A percentile compares a stretch with the other conserved stretches of the same genome.
Evolutionary conservation across 2,113 vertebrate species (phyloP).

Genomic region (Poecile atricapillus): DNA sequence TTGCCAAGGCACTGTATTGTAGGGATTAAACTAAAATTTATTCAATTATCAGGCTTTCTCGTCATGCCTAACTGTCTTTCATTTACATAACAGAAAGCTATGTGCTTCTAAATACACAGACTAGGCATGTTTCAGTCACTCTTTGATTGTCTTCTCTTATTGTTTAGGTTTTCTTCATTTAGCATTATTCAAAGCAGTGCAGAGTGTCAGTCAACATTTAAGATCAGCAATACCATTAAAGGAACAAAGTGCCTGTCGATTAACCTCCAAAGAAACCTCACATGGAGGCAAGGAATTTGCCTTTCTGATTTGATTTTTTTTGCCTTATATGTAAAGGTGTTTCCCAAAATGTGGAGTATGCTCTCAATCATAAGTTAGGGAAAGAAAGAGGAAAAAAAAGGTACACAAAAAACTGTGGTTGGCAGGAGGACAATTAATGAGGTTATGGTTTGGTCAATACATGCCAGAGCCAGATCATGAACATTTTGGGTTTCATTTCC

Average conservation of each 20-base stretch:
- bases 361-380: neutral
- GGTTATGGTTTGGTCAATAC: neutral
- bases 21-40: neutral
- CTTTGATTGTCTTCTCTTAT: neutral
- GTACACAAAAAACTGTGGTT: accelerated
- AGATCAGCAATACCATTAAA: neutral
- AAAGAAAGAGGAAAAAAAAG: accelerated
- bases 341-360: neutral
- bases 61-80: neutral
- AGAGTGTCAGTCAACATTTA: neutral
- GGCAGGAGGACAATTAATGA: neutral
- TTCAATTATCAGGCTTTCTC: neutral
- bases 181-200: neutral
- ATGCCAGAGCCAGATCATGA: neutral
- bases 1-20: neutral
- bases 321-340: neutral
- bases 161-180: neutral
- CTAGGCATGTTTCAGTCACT: neutral
- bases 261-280: neutral
- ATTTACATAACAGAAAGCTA: neutral
- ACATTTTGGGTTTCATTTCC: neutral
- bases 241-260: neutral
- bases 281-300: neutral
- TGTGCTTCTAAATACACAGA: neutral
- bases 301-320: neutral